Evolutionary conservation across 2,797 vertebrate genomes (phyloP).

Genomic region (Hemitrygon akajei): DNA sequence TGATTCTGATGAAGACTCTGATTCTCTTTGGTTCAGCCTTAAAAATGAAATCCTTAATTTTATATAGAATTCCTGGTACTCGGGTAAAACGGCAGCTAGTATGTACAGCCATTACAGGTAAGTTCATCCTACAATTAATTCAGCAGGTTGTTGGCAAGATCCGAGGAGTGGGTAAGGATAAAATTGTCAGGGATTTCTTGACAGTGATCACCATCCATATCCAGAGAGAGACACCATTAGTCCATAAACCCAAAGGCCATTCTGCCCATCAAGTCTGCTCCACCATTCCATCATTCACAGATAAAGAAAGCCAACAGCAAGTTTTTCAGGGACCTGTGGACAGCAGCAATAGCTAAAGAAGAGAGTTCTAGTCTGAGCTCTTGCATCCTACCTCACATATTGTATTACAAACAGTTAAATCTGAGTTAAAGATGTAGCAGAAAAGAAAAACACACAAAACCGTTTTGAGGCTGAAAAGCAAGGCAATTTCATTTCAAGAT

Average conservation of each 20-base stretch:
- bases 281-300: neutral
- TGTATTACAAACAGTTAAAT: neutral
- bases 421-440: neutral
- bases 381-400: no score
- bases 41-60: neutral
- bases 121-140: neutral
- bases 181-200: neutral
- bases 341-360: neutral
- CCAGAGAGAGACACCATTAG: no score
- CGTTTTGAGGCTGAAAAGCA: neutral
- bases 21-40: neutral
- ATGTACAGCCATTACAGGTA: neutral
- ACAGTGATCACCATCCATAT: neutral
- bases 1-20: neutral
- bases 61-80: neutral
- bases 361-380: no score
- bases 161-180: neutral
- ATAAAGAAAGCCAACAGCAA: neutral
- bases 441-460: neutral
- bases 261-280: no score
- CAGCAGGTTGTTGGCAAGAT: neutral
- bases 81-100: neutral
- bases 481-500: neutral
- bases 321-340: neutral
- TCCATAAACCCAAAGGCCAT: no score